phyloP scores from a whole-genome alignment of 2,888 invertebrate species.

The Eudemis profundana region DNA sequence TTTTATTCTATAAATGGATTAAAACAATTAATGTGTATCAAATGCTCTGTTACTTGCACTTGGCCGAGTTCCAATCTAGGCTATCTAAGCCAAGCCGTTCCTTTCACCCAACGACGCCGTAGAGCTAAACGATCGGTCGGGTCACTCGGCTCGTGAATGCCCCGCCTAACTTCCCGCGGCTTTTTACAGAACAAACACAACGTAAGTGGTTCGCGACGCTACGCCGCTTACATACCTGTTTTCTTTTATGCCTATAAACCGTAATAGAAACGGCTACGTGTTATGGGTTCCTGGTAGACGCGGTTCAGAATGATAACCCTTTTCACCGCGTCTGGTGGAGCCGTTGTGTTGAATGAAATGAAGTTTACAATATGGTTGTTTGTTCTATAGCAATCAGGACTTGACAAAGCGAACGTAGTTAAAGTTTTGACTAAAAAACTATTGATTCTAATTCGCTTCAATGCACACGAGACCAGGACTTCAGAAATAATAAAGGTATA shows the following conservation, averaged over 20 bases:
- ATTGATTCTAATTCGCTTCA: conserved; percentile 45
- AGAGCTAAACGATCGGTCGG: conserved; percentile 37
- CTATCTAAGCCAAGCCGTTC: conserved; percentile 21
- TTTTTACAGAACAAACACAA: conserved; percentile 48
- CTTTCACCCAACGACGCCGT: conserved; percentile 27
- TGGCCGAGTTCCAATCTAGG: conserved; percentile 21
- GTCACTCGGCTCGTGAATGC: conserved; percentile 30
- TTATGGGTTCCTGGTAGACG: conserved; percentile 38
- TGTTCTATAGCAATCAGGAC: too few species aligned
- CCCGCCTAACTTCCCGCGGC: conserved; percentile 39
- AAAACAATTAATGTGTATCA: neutral
- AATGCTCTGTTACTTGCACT: neutral
- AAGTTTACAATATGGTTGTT: too few species aligned
- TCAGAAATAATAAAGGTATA: conserved; percentile 3
- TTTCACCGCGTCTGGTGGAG: conserved; percentile 12
- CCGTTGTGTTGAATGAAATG: too few species aligned
- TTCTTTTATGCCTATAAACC: conserved; percentile 29
- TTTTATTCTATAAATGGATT: too few species aligned
- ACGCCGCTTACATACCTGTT: conserved; percentile 19
- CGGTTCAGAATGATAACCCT: conserved; percentile 39
- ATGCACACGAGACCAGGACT: conserved; percentile 44
- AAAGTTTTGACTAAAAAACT: neutral
- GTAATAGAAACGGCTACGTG: conserved; percentile 22
- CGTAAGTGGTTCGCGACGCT: conserved; percentile 44
- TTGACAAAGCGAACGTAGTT: too few species aligned